A percentile compares a stretch with the other conserved stretches of the same genome.
These are phyloP conservation scores for Telenomus remus DNA, from an alignment of 1,140 invertebrate genomes.

Conservation along the genomic window DNA sequence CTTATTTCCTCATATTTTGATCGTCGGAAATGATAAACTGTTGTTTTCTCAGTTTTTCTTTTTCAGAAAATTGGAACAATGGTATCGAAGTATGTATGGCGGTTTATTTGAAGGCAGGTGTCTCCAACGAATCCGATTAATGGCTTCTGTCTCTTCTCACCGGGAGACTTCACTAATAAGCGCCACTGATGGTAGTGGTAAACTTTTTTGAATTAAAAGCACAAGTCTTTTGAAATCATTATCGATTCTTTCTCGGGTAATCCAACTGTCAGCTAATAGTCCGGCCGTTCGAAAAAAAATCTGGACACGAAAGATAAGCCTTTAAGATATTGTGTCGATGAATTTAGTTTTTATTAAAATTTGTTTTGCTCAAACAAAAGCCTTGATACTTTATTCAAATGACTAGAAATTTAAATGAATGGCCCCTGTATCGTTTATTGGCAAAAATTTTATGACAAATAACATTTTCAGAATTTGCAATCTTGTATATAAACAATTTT, in stretches of 20 bases:
- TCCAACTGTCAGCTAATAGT: slow-evolving; percentile 39
- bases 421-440: too few species aligned
- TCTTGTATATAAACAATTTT: too few species aligned
- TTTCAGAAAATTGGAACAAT: slow-evolving; percentile 4
- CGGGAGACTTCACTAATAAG: slow-evolving; percentile 68
- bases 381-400: too few species aligned
- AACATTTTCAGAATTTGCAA: too few species aligned
- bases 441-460: too few species aligned
- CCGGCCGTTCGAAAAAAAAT: not conserved
- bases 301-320: too few species aligned
- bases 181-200: slow-evolving; percentile 30
- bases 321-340: too few species aligned
- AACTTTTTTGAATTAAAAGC: slow-evolving; percentile 10
- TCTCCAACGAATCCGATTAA: slow-evolving; percentile 21
- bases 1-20: too few species aligned
- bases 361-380: too few species aligned
- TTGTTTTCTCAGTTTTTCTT: not conserved
- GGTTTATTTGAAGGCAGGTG: slow-evolving; percentile 67
- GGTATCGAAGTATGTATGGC: slow-evolving; percentile 19
- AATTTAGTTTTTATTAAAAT: too few species aligned
- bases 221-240: slow-evolving; percentile 56
- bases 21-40: too few species aligned
- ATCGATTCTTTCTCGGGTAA: slow-evolving; percentile 63
- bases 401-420: too few species aligned
- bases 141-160: slow-evolving; percentile 44